Evolutionary conservation across 2,888 invertebrate species (phyloP), one percentile per base, ranked within the genome.

Genomic region (Diarsia mendica): DNA sequence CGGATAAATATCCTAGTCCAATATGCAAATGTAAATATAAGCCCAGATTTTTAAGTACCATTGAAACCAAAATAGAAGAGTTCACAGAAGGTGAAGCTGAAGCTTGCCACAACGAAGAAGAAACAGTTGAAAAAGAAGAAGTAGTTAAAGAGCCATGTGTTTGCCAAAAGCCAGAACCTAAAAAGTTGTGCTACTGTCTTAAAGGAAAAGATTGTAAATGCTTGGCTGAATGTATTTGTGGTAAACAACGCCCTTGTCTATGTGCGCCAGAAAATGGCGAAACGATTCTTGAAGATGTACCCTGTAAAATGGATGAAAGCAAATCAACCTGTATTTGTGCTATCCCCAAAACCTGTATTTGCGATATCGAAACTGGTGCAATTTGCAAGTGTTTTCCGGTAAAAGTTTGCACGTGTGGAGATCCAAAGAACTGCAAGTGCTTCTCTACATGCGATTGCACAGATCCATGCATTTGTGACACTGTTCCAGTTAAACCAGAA

Each of bases 401-500:
- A 72, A 85, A 89, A 60, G 46, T 79, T 28, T 96, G 96, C 78
- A 91, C 89, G 28, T 96, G 96, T 87, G 93, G 91, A 9, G 88
- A 94, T 88, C 91, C 93, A 44, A 90, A 91, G 48, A 87, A 94
- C 79, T 96, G 96, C 82, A 93, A 90, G 87, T 96, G 96, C 82
- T 91, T 87, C 64, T 77, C 82, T 64, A 72, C 85, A 55, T 96
- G 96, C 79, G 92, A 94, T 44, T 95, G 95, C 83, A 85, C 82
- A 67, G 88, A 89, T 33, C 94, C 94, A 18, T 96, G 96, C 77
- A 82, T 94, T 70, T 96, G 96, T 84, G 94, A 94, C 44, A 90
- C 90, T 9, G 18, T 33, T 67, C 82, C 82, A 23, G 85, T 87
- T 72, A 79, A 86, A 74, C 78, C 85, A 55, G 80, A 89, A 28